These are phyloP conservation scores for Pseudomyrmex concolor DNA, from an alignment of 1,140 invertebrate genomes.

Conservation along the genomic window DNA sequence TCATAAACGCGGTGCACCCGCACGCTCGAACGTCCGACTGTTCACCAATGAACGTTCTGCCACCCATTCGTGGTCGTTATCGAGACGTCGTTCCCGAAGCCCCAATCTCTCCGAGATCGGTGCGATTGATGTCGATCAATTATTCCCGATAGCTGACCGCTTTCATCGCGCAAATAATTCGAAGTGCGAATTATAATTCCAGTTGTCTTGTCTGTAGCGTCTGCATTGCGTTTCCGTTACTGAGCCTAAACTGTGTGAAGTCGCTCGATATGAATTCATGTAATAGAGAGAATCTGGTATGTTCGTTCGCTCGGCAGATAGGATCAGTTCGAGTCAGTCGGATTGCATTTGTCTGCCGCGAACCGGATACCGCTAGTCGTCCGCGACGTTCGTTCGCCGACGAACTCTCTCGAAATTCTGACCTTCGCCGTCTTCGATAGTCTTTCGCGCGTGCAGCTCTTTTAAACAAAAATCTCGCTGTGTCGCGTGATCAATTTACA, in stretches of 20 bases:
- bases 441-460: not conserved
- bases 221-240: not conserved
- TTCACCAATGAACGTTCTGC: conserved; percentile 1
- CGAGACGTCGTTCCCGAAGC: not conserved
- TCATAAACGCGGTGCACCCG: conserved; percentile 56
- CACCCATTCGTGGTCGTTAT: conserved; percentile 60
- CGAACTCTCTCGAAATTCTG: conserved; percentile 44
- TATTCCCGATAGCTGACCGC: not conserved
- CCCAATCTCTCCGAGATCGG: not conserved
- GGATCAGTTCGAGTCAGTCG: conserved; percentile 67
- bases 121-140: not conserved
- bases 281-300: conserved; percentile 20
- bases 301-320: conserved; percentile 54
- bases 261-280: conserved; percentile 6
- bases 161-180: not conserved
- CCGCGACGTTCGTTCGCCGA: not conserved
- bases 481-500: conserved; percentile 1
- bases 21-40: conserved; percentile 24
- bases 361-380: conserved; percentile 73
- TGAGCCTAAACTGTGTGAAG: conserved; percentile 11
- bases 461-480: not conserved
- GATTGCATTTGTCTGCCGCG: conserved; percentile 49
- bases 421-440: conserved; percentile 19
- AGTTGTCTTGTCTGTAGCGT: not conserved
- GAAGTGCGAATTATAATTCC: not conserved